A percentile compares a stretch with the other conserved stretches of the same genome.
Conservation (phyloP, 2,113 vertebrate genomes). For the Mustelus asterias region DNA sequence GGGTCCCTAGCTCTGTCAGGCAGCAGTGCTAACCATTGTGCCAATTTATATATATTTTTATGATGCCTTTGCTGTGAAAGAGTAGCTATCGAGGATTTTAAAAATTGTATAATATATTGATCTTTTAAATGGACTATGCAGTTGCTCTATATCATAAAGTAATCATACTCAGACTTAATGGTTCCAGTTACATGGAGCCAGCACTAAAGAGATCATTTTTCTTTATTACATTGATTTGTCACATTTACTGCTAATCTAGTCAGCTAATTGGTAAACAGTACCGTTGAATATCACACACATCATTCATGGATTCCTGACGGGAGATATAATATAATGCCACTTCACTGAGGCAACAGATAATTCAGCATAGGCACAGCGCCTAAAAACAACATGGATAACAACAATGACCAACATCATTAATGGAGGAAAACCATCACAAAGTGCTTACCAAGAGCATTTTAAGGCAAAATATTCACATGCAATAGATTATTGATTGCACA, state of each 20-base stretch:
- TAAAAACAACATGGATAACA: background rate
- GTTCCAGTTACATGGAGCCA: background rate
- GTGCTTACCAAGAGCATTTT: too few species aligned
- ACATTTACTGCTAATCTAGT: background rate
- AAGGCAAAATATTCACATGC: too few species aligned
- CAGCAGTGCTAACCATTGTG: background rate
- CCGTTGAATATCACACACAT: background rate
- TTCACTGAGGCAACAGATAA: background rate
- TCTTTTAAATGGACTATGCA: background rate
- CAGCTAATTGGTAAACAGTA: background rate
- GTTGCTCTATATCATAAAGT: background rate
- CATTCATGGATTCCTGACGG: background rate
- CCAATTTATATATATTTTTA: background rate
- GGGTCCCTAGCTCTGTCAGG: too few species aligned
- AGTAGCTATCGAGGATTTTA: background rate
- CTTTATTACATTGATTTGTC: background rate
- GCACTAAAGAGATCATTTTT: background rate
- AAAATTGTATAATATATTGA: background rate
- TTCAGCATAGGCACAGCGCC: background rate
- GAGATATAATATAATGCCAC: background rate
- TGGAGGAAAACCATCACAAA: background rate
- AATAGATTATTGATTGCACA: background rate
- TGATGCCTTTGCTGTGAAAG: background rate
- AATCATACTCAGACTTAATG: background rate
- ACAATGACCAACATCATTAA: background rate